These are phyloP conservation scores for Nyctibius grandis DNA, from an alignment of 2,797 vertebrate species.

Conservation along the genomic window DNA sequence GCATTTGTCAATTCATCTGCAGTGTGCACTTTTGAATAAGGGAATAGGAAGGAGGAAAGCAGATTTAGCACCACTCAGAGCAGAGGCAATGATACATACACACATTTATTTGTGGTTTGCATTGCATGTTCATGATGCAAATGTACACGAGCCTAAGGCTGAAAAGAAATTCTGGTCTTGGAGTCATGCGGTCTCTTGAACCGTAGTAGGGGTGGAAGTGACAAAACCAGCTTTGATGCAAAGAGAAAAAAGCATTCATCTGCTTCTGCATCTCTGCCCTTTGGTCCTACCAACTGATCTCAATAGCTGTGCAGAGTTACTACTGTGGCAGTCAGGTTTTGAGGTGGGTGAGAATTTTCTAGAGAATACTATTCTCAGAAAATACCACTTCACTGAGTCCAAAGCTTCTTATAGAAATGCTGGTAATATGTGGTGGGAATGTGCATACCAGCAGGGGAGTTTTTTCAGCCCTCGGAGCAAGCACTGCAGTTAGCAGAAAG, in stretches of 20 bases:
- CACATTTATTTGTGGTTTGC: not conserved
- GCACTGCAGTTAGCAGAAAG: not conserved
- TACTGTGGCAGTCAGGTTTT: not conserved
- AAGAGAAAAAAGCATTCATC: not conserved
- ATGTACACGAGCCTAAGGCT: not conserved
- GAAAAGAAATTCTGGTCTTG: not conserved
- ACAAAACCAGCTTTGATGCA: not conserved
- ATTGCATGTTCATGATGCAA: not conserved
- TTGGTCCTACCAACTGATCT: not conserved
- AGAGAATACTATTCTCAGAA: not conserved
- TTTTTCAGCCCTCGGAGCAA: not conserved
- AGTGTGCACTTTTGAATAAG: not conserved
- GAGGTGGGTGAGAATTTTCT: conserved; percentile 6
- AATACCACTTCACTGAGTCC: not conserved
- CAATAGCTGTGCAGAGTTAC: not conserved
- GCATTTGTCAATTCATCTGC: rapidly evolving
- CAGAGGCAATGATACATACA: not conserved
- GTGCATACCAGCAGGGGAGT: not conserved
- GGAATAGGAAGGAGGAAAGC: not conserved
- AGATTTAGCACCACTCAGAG: not conserved
- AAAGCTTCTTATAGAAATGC: not conserved
- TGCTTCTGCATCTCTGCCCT: not conserved
- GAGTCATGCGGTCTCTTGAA: not conserved
- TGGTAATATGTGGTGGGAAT: not conserved
- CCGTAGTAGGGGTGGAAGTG: not conserved